Evolutionary conservation across 2,888 invertebrate species (phyloP), one percentile per base, ranked within the genome.

Genomic region (Scaptodrosophila latifasciaeformis): DNA sequence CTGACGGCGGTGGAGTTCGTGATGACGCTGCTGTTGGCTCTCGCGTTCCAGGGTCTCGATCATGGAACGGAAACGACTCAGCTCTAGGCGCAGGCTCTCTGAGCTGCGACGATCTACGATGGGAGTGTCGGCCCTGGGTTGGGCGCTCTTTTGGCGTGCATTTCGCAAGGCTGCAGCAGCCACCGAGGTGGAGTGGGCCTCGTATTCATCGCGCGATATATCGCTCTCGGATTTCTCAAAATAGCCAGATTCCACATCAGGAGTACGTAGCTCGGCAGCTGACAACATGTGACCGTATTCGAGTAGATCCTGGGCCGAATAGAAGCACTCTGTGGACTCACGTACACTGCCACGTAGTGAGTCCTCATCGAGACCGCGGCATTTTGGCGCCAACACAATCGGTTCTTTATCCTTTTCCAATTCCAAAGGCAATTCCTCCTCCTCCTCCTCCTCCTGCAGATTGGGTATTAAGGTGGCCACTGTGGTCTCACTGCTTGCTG

Each of bases 181-280:
- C 37, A 35, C 43, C 42, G 39, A 35, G 29, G n/a, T n/a, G n/a
- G n/a, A n/a, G 7, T 65, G 54, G 2, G 65, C 63, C 5, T 77
- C 81, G 44, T 65, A 67, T 15, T 82, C 82, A 12, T 82, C 83
- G n/a, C 78, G 71, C 0, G 83, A 83, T 15, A 68, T 62, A 52
- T 82, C 82, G 21, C 81, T 81, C 50, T 83, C 83, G 31, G 83
- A 83, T 30, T 79, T 81, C 34, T 83, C 82, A 49, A 82, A 83
- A 40, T 81, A 83, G 1, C 82, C 83, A 0, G 82, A 83, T 44
- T 83, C 82, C 3, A 82, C 72, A 24, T 82, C 83, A 1, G 82
- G 79, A 1, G 81, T 82, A 44, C 74, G 77, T 10, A 71, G 75
- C 19, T 72, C 71, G 7, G 64, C 66, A 5, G 68, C 57, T 0